Base-by-base conservation (phyloP, 2,888 invertebrate species). In the Hipparchia sbordonii region DNA sequence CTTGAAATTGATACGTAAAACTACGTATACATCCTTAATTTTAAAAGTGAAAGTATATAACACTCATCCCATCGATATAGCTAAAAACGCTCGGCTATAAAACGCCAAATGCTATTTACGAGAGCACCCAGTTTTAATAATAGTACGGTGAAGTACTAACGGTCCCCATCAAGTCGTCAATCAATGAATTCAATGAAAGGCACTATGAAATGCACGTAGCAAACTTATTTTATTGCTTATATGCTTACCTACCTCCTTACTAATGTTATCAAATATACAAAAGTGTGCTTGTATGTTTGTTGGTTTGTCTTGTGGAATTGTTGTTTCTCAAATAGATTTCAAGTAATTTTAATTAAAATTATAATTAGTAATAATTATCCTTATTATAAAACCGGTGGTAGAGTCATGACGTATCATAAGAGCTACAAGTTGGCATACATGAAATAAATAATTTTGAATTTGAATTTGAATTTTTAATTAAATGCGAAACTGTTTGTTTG, bases 101-200 rank as follows among this genome's bases (percentile, higher is more conserved):
- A 70, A 59, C 66, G 59, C 57, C 10, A 59, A 67, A 65, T 59
- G 65, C 66, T 75, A 71, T 74, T 67, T 62, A 67, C 65, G 57
- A 72, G 62, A 62, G 62, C 51, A 51, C 51, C 46, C 46, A 60
- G 61, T 81, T 80, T 81, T 82, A 82, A 82, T 82, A 79, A 76
- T 80, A 81, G 89, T 87, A 86, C 84, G 85, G 84, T 76, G 83
- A 86, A 82, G 87, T 86, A 86, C 89, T 89, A 88, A 88, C 84
- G 75, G 82, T 79, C 80, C 76, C 82, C 77, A 84, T 85, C 80
- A 82, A 86, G 85, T 82, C 82, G 83, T 88, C 89, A 89, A 87
- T 87, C 87, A 87, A 82, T 87, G 81, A 87, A 82, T 87, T 81
- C 84, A 85, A 81, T 82, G 86, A 84, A 88, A 81, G 79, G 82